Evolutionary conservation across 1,140 invertebrate genomes (phyloP).

Genomic region (Belonocnema kinseyi): DNA sequence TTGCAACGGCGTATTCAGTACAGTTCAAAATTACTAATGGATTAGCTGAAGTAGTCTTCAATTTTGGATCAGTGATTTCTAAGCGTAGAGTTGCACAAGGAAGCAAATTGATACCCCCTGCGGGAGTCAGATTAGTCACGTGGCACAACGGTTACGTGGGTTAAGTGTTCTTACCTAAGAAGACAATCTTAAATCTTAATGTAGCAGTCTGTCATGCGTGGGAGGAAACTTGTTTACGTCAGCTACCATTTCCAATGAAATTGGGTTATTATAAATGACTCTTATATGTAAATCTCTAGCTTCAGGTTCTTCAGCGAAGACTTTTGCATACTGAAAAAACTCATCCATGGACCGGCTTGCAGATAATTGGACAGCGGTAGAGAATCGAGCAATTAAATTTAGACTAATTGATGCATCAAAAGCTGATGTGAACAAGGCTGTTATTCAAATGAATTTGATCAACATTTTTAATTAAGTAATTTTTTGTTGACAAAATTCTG

Average conservation of each 20-base stretch:
- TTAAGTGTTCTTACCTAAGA: conserved; percentile 28
- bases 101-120: conserved; percentile 2
- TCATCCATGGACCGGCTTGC: neutral
- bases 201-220: conserved; percentile 15
- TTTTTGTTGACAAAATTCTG: too few relatives aligned
- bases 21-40: conserved; percentile 15
- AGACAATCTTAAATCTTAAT: conserved; percentile 17
- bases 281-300: neutral
- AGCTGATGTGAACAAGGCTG: too few relatives aligned
- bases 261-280: conserved; percentile 18
- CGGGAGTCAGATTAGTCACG: conserved; percentile 18
- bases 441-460: too few relatives aligned
- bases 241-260: conserved; percentile 21
- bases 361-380: neutral
- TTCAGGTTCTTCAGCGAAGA: neutral
- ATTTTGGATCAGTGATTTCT: conserved; percentile 10
- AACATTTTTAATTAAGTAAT: too few relatives aligned
- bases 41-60: neutral
- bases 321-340: neutral
- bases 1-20: neutral
- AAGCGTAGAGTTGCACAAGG: conserved; percentile 11
- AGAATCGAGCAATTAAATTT: too few relatives aligned
- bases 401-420: too few relatives aligned
- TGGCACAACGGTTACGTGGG: conserved; percentile 22
- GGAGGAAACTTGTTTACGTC: conserved; percentile 10